phyloP scores from a whole-genome alignment of 2,113 vertebrate species.

The Pionites leucogaster region DNA sequence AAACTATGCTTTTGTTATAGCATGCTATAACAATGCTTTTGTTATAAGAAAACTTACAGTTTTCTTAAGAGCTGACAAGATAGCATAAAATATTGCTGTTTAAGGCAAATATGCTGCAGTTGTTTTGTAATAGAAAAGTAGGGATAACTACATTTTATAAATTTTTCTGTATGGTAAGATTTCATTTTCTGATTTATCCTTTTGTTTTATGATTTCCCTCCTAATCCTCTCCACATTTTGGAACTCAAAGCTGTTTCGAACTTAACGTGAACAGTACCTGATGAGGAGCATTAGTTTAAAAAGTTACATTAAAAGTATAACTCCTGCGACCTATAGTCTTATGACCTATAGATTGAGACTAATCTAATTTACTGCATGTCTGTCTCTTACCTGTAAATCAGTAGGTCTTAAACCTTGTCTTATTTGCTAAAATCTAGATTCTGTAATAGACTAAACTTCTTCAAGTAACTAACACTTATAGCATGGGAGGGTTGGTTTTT shows the following conservation, averaged over 20 bases:
- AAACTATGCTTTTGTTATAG: not conserved
- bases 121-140: not conserved
- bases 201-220: not conserved
- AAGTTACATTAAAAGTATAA: not conserved
- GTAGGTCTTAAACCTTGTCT: not conserved
- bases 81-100: not conserved
- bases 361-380: not conserved
- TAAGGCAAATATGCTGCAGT: not conserved
- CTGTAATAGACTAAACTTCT: not conserved
- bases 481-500: fast-evolving
- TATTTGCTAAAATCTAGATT: not conserved
- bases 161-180: not conserved
- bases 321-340: fast-evolving
- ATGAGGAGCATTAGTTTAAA: not conserved
- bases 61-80: not conserved
- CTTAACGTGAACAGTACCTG: not conserved
- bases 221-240: fast-evolving
- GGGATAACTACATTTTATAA: not conserved
- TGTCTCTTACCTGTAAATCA: not conserved
- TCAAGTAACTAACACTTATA: not conserved
- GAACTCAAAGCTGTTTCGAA: not conserved
- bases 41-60: too few relatives aligned
- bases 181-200: not conserved
- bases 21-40: too few relatives aligned
- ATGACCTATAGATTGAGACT: not conserved